Base-by-base conservation (phyloP, 2,888 invertebrate species). In the Folsomia candida region DNA sequence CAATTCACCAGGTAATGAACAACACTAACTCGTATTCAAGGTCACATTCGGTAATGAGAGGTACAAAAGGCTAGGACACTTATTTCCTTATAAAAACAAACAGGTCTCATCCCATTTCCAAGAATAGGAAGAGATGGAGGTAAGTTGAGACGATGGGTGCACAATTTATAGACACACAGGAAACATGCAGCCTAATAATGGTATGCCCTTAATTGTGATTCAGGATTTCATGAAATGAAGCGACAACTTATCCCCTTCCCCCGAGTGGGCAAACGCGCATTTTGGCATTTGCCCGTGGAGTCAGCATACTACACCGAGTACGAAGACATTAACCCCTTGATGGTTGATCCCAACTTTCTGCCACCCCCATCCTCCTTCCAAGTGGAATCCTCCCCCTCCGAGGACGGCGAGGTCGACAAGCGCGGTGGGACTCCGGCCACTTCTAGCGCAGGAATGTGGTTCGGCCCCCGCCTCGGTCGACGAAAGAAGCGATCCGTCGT, bases 381-480 rank as follows among this genome's bases (percentile, higher is more conserved):
- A 26, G 28, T 58, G 27, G 37, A 27, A 14, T 22, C 71, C 24
- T 37, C 59, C 9, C 51, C 47, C 29, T 25, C 58, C 2, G 76
- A 77, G 14, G 75, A 75, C 59, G 72, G 69, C 47, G 76, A 75
- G 11, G 51, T 68, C 29, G 76, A 78, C 65, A 79, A 79, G 68
- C 67, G 76, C 28, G 73, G 69, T 51, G 65, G 51, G 0, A 51
- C 72, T 6, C 57, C 63, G 4, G 62, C 61, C 9, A 75, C 73
- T 60, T 63, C 71, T 11, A 65, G 68, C 22, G 68, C 70, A 63
- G 79, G 86, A 0, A 86, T 89, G 83, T 90, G 89, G 90, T 89
- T 89, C 79, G 90, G 90, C 51, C 89, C 89, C 0, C 84, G 89
- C 58, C 83, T 89, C 26, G 90, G 88, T 69, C 85, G 87, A 73